Conservation (phyloP, 2,797 vertebrate species). For the Margarornis squamiger region DNA sequence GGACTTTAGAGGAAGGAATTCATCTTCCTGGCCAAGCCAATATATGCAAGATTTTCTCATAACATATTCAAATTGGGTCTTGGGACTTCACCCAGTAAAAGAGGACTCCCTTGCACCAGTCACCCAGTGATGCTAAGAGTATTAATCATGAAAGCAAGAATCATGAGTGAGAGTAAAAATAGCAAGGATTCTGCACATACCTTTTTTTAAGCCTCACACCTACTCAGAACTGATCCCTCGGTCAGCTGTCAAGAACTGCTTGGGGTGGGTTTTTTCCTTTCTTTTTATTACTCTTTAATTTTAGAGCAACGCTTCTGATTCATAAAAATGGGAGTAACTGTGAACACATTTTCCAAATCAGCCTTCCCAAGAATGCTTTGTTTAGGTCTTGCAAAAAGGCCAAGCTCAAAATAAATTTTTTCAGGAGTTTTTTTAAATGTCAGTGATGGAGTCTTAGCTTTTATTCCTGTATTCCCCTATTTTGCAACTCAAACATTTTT, state of each 20-base stretch:
- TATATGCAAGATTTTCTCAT: background rate
- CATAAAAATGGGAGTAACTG: background rate
- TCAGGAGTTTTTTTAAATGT: conserved; percentile 4
- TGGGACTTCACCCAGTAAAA: background rate
- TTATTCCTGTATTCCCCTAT: background rate
- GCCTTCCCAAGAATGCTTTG: background rate
- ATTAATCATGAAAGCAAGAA: background rate
- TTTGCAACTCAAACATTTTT: background rate
- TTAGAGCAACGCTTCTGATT: conserved; percentile 15
- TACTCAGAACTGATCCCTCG: background rate
- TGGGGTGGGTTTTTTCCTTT: background rate
- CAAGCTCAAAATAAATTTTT: conserved; percentile 35
- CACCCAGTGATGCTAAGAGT: background rate
- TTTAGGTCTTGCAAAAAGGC: conserved; percentile 35
- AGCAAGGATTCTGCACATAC: background rate
- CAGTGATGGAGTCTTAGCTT: background rate
- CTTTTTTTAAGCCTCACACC: conserved; percentile 35
- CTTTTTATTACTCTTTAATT: conserved; percentile 20
- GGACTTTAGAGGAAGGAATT: background rate
- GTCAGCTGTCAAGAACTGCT: background rate
- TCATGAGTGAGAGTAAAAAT: background rate
- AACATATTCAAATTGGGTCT: background rate
- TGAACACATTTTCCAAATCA: conserved; percentile 9
- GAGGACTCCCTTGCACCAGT: background rate
- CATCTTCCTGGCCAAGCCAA: background rate